These are phyloP conservation scores for Sphaerophoria rueppellii DNA, from an alignment of 2,888 invertebrate species.

Conservation along the genomic window DNA sequence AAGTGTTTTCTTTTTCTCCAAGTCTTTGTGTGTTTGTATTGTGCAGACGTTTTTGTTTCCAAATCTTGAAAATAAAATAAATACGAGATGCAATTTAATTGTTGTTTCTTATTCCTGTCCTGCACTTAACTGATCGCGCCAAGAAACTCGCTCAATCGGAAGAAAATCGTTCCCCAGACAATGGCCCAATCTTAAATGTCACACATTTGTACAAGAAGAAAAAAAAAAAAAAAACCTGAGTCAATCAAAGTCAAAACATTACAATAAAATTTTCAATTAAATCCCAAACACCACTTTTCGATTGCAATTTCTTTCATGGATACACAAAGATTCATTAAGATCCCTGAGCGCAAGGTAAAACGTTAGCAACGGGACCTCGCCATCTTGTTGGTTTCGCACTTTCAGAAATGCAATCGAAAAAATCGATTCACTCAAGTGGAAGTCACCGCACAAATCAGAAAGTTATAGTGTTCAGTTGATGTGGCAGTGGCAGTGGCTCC, in stretches of 20 bases:
- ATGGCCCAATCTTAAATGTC: constrained; percentile 24
- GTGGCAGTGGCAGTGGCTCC: constrained; percentile 24
- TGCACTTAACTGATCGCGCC: constrained; percentile 34
- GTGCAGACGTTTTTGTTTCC: not conserved
- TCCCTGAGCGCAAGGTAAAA: constrained; percentile 37
- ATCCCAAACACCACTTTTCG: constrained; percentile 65
- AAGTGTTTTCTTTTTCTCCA: constrained; percentile 1
- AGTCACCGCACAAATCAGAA: constrained; percentile 37
- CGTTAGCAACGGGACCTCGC: constrained; percentile 52
- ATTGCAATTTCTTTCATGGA: constrained; percentile 58
- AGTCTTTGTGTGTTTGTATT: not conserved
- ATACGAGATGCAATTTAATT: not conserved
- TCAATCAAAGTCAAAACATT: constrained; percentile 71
- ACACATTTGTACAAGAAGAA: constrained; percentile 31
- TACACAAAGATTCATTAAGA: constrained; percentile 16
- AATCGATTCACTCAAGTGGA: constrained; percentile 42
- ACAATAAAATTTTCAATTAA: constrained; percentile 72
- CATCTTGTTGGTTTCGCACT: constrained; percentile 63
- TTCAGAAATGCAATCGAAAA: constrained; percentile 45
- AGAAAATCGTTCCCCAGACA: constrained; percentile 13
- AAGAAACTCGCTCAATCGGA: constrained; percentile 50
- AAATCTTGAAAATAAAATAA: not conserved
- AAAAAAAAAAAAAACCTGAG: constrained; percentile 30
- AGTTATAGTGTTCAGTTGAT: constrained; percentile 15
- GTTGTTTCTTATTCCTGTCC: not conserved